Evolutionary conservation across 2,888 invertebrate species (phyloP).

Genomic region (Aleiodes alternator): DNA sequence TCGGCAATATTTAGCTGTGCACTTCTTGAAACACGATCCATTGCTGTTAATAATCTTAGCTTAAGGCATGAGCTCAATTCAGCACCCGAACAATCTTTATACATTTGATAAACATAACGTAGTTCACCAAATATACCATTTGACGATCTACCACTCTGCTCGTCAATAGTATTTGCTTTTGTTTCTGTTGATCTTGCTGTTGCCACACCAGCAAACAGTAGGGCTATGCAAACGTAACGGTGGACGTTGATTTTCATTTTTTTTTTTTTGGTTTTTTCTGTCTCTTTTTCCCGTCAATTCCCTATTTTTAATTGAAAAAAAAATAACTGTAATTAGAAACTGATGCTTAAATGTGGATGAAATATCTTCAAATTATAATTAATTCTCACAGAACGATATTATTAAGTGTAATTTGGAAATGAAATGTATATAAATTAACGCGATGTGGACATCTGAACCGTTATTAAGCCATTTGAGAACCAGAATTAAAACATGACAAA

Average conservation of each 20-base stretch:
- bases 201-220: conserved; percentile 64
- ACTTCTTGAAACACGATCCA: conserved; percentile 84
- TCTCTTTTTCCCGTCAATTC: conserved; percentile 35
- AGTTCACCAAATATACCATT: conserved; percentile 80
- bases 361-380: conserved; percentile 22
- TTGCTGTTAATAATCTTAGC: conserved; percentile 85
- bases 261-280: no score
- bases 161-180: conserved; percentile 68
- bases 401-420: conserved; percentile 7
- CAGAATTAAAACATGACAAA: conserved; percentile 16
- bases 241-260: conserved; percentile 65
- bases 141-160: conserved; percentile 66
- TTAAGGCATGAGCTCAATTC: conserved; percentile 84
- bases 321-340: conserved; percentile 41
- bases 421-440: not conserved
- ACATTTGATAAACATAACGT: conserved; percentile 85
- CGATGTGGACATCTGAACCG: conserved; percentile 10
- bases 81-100: conserved; percentile 86
- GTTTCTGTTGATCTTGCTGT: conserved; percentile 69
- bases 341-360: conserved; percentile 3
- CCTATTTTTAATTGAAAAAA: conserved; percentile 47
- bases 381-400: conserved; percentile 10
- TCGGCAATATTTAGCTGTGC: conserved; percentile 82
- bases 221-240: conserved; percentile 61
- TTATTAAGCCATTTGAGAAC: conserved; percentile 19